Conservation (phyloP, 2,113 vertebrate species). For the Dasypus novemcinctus region DNA sequence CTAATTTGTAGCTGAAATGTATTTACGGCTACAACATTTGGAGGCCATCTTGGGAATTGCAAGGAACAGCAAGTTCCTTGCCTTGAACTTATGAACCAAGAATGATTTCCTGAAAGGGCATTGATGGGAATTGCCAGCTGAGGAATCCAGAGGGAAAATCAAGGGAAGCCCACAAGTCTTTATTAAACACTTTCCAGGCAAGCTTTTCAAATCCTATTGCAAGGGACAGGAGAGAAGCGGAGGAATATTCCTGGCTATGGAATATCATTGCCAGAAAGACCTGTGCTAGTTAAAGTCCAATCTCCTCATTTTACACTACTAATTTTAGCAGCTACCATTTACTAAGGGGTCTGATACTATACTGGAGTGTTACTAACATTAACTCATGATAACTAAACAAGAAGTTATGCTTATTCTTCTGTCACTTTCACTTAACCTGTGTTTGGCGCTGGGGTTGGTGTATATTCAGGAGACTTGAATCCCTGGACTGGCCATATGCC, state of each 20-base stretch:
- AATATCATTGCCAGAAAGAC: not conserved
- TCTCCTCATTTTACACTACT: not conserved
- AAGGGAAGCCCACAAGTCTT: not conserved
- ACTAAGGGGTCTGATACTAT: not conserved
- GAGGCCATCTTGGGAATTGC: conserved; percentile 58
- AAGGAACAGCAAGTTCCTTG: conserved; percentile 53
- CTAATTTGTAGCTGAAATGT: conserved; percentile 62
- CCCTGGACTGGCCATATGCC: too few species aligned
- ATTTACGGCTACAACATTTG: conserved; percentile 66
- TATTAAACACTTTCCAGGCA: conserved; percentile 14
- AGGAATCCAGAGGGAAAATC: conserved; percentile 2
- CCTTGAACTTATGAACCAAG: conserved; percentile 71
- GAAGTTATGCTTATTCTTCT: too few species aligned
- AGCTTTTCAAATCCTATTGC: not conserved
- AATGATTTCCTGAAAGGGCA: conserved; percentile 22
- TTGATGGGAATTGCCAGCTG: conserved; percentile 20
- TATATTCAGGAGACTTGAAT: too few species aligned
- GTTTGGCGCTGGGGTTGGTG: too few species aligned
- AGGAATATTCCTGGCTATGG: not conserved
- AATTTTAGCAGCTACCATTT: not conserved
- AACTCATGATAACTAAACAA: not conserved
- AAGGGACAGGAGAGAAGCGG: not conserved
- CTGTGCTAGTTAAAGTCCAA: not conserved
- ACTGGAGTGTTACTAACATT: not conserved
- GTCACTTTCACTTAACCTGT: too few species aligned